Evolutionary conservation across 1,140 invertebrate species (phyloP), one percentile per base, ranked within the genome.

Genomic region (Theocolax elegans): DNA sequence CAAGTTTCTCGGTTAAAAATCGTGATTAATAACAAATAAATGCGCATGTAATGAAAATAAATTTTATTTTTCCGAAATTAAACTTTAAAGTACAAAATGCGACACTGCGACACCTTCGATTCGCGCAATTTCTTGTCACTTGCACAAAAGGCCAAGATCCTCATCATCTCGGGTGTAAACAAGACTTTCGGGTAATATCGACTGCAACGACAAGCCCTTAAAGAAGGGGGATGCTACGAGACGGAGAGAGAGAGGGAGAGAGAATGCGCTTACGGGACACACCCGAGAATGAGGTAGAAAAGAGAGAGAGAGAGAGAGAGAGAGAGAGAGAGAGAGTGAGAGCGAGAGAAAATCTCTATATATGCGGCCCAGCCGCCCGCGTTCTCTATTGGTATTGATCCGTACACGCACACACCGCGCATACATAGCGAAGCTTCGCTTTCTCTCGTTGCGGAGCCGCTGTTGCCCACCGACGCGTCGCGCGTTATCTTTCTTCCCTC

Each of bases 321-420:
- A 51, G 62, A 38, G 15, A 49, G 46, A 21, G 65, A 64, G 40
- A 71, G 63, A 70, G 54, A 74, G 63, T 38, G 67, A 75, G 42
- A 68, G 65, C 72, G 67, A 69, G 73, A 75, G 70, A 74, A 59
- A 77, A 76, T 31, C n/a, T 51, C 46, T 80, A 77, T 29, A n/a
- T n/a, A n/a, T n/a, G n/a, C n/a, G n/a, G n/a, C n/a, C n/a, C n/a
- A n/a, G n/a, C n/a, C 42, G 42, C 15, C 35, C 44, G 67, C 49
- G 29, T 48, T n/a, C 67, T 67, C 72, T 76, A 79, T 79, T 71
- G 75, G 72, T 79, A 79, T 80, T 78, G 76, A 80, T 78, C 76
- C 76, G 54, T n/a, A 12, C 19, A 25, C 63, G 73, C 72, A 75
- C 77, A 46, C 48, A 64, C 27, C 49, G 66, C 67, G 68, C 73